These are phyloP conservation scores for Dinocampus coccinellae DNA, from an alignment of 2,888 invertebrate genomes.

Conservation along the genomic window DNA sequence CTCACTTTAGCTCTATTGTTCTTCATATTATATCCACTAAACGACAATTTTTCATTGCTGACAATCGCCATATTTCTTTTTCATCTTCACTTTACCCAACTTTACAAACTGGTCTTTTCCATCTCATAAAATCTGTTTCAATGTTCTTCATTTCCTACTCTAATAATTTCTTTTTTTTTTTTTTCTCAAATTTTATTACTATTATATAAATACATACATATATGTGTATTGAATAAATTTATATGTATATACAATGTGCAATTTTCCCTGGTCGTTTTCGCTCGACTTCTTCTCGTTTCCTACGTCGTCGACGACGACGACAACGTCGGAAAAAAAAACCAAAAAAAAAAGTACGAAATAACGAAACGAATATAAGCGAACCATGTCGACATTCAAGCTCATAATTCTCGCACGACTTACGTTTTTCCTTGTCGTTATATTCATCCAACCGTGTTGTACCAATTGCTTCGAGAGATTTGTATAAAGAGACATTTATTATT, in stretches of 20 bases:
- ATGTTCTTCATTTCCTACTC: conserved; percentile 8
- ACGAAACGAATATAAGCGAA: conserved; percentile 27
- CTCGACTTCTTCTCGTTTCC: conserved; percentile 16
- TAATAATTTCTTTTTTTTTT: conserved; percentile 22
- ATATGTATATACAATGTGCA: not conserved
- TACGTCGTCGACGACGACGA: not conserved
- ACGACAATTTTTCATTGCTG: conserved; percentile 5
- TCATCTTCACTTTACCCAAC: not conserved
- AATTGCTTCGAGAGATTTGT: conserved; percentile 9
- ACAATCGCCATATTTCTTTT: not conserved
- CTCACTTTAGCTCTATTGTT: not conserved
- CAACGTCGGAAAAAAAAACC: not conserved
- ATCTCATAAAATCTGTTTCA: conserved; percentile 18
- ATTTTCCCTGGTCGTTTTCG: not conserved
- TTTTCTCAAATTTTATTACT: conserved; percentile 19
- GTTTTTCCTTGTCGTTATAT: conserved; percentile 19
- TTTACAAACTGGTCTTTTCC: not conserved
- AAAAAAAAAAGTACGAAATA: conserved; percentile 21
- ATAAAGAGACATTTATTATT: not conserved
- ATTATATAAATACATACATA: conserved; percentile 8
- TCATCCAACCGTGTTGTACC: conserved; percentile 8
- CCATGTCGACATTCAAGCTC: conserved; percentile 26
- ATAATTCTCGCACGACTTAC: conserved; percentile 28
- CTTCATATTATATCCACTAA: not conserved
- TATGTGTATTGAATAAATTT: conserved; percentile 5